These are phyloP conservation scores for Pachyseris speciosa DNA, from an alignment of 64 coral and sea anemone species.

Conservation along the genomic window DNA sequence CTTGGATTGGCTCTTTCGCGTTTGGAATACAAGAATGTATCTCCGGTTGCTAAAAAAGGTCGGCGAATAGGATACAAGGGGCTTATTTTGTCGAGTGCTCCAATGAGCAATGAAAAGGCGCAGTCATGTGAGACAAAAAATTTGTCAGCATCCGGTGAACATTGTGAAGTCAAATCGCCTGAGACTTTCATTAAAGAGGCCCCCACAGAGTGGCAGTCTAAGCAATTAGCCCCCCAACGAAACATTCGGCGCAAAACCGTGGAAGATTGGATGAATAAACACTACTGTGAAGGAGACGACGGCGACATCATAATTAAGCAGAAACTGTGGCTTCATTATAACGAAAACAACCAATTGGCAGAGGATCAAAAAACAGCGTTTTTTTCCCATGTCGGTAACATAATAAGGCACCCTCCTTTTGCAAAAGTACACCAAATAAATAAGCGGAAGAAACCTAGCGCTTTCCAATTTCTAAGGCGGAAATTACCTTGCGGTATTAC, in stretches of 20 bases:
- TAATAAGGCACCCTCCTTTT: background rate
- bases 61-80: slow-evolving; percentile 45
- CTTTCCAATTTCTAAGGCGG: background rate
- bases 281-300: background rate
- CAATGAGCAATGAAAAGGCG: background rate
- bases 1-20: slow-evolving; percentile 16
- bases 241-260: background rate
- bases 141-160: background rate
- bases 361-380: background rate
- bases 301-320: background rate
- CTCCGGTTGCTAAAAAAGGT: background rate
- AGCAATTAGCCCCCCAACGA: background rate
- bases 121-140: slow-evolving; percentile 8
- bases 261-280: background rate
- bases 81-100: background rate
- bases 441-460: background rate
- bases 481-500: background rate
- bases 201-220: no score
- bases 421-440: background rate
- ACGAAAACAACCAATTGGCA: background rate
- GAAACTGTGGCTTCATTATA: background rate
- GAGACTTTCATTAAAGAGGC: background rate
- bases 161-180: background rate
- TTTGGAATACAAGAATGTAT: slow-evolving; percentile 9
- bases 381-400: background rate